Evolutionary conservation across 2,797 vertebrate species (phyloP).

Genomic region (Tamandua tetradactyla): DNA sequence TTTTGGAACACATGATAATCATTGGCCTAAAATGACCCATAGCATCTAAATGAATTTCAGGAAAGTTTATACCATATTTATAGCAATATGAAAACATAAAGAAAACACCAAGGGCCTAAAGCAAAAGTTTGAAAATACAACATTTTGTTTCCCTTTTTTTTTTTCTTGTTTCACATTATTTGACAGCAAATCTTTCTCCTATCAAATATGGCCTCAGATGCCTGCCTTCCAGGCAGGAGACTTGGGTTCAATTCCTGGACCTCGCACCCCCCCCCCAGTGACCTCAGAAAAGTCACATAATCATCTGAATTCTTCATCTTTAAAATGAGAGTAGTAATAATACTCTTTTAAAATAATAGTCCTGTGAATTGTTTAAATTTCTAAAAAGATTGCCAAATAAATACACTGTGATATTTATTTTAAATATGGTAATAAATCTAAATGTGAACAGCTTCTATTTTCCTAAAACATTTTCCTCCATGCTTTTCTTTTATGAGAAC

Average conservation of each 20-base stretch:
- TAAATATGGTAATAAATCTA: neutral
- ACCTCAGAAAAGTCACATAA: neutral
- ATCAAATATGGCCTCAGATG: neutral
- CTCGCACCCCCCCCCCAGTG: too few species aligned
- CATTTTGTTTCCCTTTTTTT: neutral
- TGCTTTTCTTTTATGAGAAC: neutral
- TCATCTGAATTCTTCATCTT: conserved; percentile 2
- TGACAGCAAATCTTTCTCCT: neutral
- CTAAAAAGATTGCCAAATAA: conserved; percentile 1
- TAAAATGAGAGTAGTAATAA: neutral
- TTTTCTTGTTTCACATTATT: neutral
- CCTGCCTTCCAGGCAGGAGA: too few species aligned
- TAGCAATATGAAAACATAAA: neutral
- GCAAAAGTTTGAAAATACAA: neutral
- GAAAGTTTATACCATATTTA: neutral
- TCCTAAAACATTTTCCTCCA: neutral
- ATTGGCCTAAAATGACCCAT: neutral
- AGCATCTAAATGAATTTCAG: neutral
- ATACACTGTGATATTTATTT: neutral
- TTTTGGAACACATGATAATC: neutral
- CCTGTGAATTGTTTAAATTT: conserved; percentile 17
- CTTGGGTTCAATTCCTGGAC: too few species aligned
- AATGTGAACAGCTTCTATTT: conserved; percentile 8
- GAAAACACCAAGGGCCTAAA: neutral
- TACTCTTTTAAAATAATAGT: neutral